A percentile compares a stretch with the other conserved stretches of the same genome.
Conservation (phyloP, 2,797 vertebrate genomes). For the Selene dorsalis region DNA sequence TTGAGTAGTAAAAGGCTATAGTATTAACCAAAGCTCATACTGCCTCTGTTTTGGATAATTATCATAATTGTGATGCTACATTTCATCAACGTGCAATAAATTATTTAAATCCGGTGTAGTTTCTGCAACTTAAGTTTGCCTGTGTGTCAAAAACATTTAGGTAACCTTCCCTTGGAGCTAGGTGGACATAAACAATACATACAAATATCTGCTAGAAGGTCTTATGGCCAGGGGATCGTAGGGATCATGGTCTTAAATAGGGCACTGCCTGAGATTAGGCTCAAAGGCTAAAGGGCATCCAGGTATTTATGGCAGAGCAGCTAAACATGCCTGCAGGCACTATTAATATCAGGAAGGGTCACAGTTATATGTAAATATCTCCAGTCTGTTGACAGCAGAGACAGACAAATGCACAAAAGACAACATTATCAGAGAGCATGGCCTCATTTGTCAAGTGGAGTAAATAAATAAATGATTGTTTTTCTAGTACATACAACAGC, state of each 20-base stretch:
- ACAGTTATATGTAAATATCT: slow-evolving; percentile 26
- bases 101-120: slow-evolving; percentile 24
- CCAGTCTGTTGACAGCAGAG: slow-evolving; percentile 18
- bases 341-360: slow-evolving; percentile 40
- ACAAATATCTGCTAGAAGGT: slow-evolving; percentile 48
- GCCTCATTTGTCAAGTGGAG: slow-evolving; percentile 5
- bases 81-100: slow-evolving; percentile 28
- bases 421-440: slow-evolving; percentile 10
- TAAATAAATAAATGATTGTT: neutral
- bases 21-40: slow-evolving; percentile 3
- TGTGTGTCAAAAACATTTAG: slow-evolving; percentile 28
- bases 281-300: slow-evolving; percentile 46
- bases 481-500: slow-evolving; percentile 11
- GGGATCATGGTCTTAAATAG: slow-evolving; percentile 43
- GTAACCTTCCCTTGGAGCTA: slow-evolving; percentile 35
- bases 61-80: slow-evolving; percentile 23
- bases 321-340: slow-evolving; percentile 30
- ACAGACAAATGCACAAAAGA: slow-evolving; percentile 24
- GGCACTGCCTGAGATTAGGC: slow-evolving; percentile 38
- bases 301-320: slow-evolving; percentile 47
- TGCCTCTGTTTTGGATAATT: slow-evolving; percentile 34
- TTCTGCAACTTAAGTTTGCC: slow-evolving; percentile 36
- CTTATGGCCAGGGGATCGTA: slow-evolving; percentile 35
- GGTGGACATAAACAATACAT: slow-evolving; percentile 31
- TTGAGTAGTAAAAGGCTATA: neutral